Evolutionary conservation across 2,888 invertebrate genomes (phyloP).

Genomic region (Papilio demoleus): DNA sequence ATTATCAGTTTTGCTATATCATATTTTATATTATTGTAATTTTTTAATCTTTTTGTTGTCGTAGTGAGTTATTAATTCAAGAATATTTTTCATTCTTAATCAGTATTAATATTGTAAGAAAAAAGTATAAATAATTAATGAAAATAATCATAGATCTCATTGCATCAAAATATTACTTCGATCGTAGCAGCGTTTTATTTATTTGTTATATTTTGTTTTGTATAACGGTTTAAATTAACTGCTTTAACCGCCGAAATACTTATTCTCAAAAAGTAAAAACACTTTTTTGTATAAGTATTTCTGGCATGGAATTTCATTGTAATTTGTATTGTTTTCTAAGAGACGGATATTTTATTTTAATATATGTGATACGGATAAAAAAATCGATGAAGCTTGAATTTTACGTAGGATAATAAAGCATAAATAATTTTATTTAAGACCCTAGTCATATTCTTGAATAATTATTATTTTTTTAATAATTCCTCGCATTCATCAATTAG

Average conservation of each 20-base stretch:
- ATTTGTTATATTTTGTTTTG: conserved; percentile 18
- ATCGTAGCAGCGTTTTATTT: conserved; percentile 28
- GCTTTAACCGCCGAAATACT: too few relatives aligned
- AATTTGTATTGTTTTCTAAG: conserved; percentile 20
- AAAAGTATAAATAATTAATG: too few relatives aligned
- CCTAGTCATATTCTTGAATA: conserved; percentile 35
- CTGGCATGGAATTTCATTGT: neutral
- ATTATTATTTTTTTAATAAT: conserved; percentile 25
- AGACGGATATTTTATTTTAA: neutral
- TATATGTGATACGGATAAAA: conserved; percentile 32
- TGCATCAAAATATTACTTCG: conserved; percentile 51
- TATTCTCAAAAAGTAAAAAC: too few relatives aligned
- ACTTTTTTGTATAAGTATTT: neutral
- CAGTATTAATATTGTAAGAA: conserved; percentile 66
- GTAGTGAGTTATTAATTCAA: neutral
- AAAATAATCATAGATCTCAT: conserved; percentile 53
- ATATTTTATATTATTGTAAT: conserved; percentile 17
- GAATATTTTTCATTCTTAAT: conserved; percentile 46
- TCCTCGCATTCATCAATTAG: conserved; percentile 21
- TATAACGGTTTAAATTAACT: too few relatives aligned
- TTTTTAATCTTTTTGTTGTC: conserved; percentile 5
- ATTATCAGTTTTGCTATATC: conserved; percentile 23
- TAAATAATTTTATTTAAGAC: conserved; percentile 13
- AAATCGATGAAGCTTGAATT: conserved; percentile 14
- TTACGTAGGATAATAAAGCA: conserved; percentile 6